These are phyloP conservation scores for Cataglyphis rosenhaueri DNA, from an alignment of 2,888 invertebrate species.

Conservation along the genomic window DNA sequence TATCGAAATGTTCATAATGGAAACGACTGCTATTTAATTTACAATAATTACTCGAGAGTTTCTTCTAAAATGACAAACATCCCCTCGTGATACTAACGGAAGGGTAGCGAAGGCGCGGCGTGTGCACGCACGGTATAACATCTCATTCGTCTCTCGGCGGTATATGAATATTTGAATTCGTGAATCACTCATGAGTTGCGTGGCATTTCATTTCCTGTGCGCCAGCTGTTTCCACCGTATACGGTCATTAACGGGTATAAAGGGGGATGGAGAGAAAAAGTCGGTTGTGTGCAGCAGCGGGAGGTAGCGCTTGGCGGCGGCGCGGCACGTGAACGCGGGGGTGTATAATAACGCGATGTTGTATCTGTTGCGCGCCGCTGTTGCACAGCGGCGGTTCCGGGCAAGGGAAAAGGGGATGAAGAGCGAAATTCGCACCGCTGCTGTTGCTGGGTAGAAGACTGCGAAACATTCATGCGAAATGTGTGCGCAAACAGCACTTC, in stretches of 20 bases:
- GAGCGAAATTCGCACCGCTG: conserved; percentile 7
- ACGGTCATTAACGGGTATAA: conserved; percentile 63
- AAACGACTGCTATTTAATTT: background rate
- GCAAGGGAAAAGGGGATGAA: background rate
- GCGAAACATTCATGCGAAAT: conserved; percentile 19
- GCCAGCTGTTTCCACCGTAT: conserved; percentile 82
- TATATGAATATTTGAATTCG: conserved; percentile 73
- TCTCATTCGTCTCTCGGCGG: conserved; percentile 28
- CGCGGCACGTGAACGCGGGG: conserved; percentile 33
- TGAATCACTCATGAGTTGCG: conserved; percentile 75
- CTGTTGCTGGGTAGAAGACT: background rate
- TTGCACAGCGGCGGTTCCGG: conserved; percentile 24
- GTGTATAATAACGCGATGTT: conserved; percentile 53
- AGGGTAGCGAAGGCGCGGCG: conserved; percentile 7
- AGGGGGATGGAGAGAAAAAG: conserved; percentile 45
- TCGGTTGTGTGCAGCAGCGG: conserved; percentile 39
- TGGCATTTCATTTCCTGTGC: conserved; percentile 81
- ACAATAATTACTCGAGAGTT: background rate
- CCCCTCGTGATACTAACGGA: background rate
- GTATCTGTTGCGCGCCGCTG: conserved; percentile 76
- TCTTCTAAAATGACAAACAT: background rate
- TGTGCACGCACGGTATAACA: conserved; percentile 13
- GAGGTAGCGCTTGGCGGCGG: background rate
- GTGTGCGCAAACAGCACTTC: conserved; percentile 10
- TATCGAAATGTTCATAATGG: background rate